These are phyloP conservation scores for Monomorium pharaonis DNA, from an alignment of 1,140 invertebrate species.

Conservation along the genomic window DNA sequence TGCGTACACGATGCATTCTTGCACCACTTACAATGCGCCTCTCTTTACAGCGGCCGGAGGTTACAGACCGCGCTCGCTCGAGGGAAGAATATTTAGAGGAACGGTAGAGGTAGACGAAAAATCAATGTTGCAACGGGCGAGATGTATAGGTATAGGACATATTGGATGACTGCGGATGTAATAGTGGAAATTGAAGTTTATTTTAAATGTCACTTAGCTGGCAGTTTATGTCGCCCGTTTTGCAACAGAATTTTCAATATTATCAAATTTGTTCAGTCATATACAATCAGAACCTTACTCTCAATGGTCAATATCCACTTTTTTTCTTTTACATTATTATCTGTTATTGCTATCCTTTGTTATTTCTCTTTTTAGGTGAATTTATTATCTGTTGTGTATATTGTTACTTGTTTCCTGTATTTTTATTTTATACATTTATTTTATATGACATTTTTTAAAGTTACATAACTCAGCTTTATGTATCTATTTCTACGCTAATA, in stretches of 20 bases:
- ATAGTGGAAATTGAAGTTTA: constrained; percentile 31
- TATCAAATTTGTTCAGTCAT: neutral
- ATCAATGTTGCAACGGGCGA: constrained; percentile 10
- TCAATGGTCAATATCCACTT: neutral
- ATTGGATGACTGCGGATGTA: constrained; percentile 8
- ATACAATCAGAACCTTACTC: neutral
- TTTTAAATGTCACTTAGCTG: constrained; percentile 9
- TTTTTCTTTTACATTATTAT: neutral
- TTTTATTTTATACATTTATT: neutral
- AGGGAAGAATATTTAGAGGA: constrained; percentile 40
- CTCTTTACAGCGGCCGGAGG: neutral
- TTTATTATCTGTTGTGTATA: neutral
- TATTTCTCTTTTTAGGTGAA: neutral
- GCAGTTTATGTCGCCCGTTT: neutral
- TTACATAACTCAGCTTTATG: neutral
- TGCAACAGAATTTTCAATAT: constrained; percentile 10
- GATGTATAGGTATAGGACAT: neutral
- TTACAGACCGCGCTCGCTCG: constrained; percentile 20
- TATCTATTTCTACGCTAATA: neutral
- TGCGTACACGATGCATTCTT: constrained; percentile 33
- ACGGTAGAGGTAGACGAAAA: neutral
- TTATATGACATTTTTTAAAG: neutral
- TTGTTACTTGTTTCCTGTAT: neutral
- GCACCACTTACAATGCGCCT: constrained; percentile 9
- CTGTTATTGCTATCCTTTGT: no score